These are phyloP conservation scores for Hirundo rustica DNA, from an alignment of 2,797 vertebrate species.

Conservation along the genomic window DNA sequence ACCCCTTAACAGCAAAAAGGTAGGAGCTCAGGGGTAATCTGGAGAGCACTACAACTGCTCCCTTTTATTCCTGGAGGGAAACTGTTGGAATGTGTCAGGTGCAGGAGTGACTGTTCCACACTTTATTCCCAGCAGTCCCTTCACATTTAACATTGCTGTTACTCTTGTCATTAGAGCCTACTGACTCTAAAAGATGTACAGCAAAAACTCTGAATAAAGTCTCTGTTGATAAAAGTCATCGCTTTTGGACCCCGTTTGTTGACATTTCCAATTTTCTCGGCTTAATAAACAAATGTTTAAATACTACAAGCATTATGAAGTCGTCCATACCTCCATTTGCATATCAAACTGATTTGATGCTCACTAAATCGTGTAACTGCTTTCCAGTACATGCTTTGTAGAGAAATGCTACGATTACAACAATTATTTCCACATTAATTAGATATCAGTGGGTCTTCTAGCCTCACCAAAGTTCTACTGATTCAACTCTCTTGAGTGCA, in stretches of 20 bases:
- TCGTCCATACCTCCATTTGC: constrained; percentile 10
- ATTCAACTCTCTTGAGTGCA: constrained; percentile 41
- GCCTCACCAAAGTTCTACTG: constrained; percentile 3
- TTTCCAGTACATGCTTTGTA: constrained; percentile 2
- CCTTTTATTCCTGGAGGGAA: background rate
- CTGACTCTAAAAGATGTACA: background rate
- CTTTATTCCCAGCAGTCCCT: background rate
- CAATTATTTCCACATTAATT: constrained; percentile 39
- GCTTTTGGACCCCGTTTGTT: background rate
- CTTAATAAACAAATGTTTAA: constrained; percentile 31
- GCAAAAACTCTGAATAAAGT: background rate
- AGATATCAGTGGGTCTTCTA: constrained; percentile 26
- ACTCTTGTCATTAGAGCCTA: background rate
- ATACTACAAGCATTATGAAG: background rate
- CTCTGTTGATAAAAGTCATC: background rate
- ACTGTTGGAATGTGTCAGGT: background rate
- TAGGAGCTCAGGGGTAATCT: background rate
- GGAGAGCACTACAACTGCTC: background rate
- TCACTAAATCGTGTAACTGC: background rate
- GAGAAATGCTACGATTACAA: constrained; percentile 14
- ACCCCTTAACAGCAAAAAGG: background rate
- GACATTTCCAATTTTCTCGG: background rate
- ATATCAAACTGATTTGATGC: constrained; percentile 29
- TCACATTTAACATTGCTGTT: background rate
- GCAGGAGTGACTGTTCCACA: background rate